Evolutionary conservation across 2,888 invertebrate species (phyloP).

Genomic region (Phlogophora meticulosa): DNA sequence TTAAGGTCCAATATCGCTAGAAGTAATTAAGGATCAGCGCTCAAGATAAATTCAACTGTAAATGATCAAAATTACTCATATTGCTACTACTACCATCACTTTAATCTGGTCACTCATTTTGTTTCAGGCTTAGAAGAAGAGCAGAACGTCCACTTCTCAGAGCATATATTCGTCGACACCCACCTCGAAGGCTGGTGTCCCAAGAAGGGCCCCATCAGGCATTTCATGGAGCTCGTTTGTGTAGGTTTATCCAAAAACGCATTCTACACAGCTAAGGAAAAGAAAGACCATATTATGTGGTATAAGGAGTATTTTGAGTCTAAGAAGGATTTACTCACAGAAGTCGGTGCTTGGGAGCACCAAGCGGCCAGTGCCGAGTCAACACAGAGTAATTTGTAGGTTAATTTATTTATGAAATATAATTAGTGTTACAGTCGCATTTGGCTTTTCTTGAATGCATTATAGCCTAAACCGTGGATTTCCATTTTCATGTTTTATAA

Average conservation of each 20-base stretch:
- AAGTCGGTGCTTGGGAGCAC: conserved; percentile 91
- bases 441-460: conserved; percentile 20
- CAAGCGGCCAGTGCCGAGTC: conserved; percentile 68
- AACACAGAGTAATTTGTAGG: conserved; percentile 61
- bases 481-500: too few species aligned
- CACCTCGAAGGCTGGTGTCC: conserved; percentile 98
- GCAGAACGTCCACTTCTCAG: conserved; percentile 95
- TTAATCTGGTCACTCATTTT: background rate
- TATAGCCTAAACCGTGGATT: too few species aligned
- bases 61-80: too few species aligned
- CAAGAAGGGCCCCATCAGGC: conserved; percentile 96
- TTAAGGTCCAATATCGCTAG: too few species aligned
- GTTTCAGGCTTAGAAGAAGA: conserved; percentile 92
- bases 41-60: too few species aligned
- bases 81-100: too few species aligned
- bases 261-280: conserved; percentile 96
- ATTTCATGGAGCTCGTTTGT: conserved; percentile 99
- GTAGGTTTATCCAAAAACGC: conserved; percentile 98
- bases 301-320: conserved; percentile 96
- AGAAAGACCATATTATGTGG: conserved; percentile 97
- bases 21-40: too few species aligned
- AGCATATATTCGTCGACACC: conserved; percentile 98
- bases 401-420: conserved; percentile 55
- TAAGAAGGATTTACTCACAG: conserved; percentile 93
- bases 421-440: conserved; percentile 53